Evolutionary conservation across 2,797 vertebrate genomes (phyloP), one percentile per base, ranked within the genome.

Genomic region (Ctenosaura bakeri): DNA sequence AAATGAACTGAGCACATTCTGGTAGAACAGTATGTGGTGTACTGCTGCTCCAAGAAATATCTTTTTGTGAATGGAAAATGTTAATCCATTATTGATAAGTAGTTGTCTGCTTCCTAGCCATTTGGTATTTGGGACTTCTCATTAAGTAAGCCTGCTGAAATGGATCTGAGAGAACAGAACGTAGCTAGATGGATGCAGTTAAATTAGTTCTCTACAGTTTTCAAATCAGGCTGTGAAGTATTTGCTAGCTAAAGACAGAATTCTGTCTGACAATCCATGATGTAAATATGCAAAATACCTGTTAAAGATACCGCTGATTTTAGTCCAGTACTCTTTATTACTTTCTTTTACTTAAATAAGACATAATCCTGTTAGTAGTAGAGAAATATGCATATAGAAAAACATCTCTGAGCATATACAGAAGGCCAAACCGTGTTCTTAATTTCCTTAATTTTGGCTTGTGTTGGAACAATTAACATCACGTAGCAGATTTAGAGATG

Each of bases 71-170:
- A 85, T 91, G 69, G 77, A 92, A 94, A 74, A 92, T 91, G 91
- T 92, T 94, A 4, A 54, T 85, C 50, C 92, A 91, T 96, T 94
- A 95, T 94, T 95, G 89, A 95, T 92, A 92, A 79, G 24, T 12
- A 16, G 59, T 93, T 94, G 46, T 52, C 59, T 92, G 18, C 13
- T 89, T 64, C 59, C 73, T 88, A 85, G 64, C 93, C 87, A 66
- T 91, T 92, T 87, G n/a, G 62, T 90, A 29, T 85, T 90, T 93
- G 74, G 83, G 76, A 12, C 89, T 92, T 89, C 89, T 38, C 29
- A 46, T 87, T 74, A 87, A 42, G 69, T 69, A 85, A 59, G 66
- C 29, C 86, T 84, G 88, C 59, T 91, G 74, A 84, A 73, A 91
- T 52, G 8, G 14, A 93, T 88, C 85, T 85, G 92, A 95, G 92